Evolutionary conservation across 1,140 invertebrate genomes (phyloP).

Genomic region (Drosophila teissieri): DNA sequence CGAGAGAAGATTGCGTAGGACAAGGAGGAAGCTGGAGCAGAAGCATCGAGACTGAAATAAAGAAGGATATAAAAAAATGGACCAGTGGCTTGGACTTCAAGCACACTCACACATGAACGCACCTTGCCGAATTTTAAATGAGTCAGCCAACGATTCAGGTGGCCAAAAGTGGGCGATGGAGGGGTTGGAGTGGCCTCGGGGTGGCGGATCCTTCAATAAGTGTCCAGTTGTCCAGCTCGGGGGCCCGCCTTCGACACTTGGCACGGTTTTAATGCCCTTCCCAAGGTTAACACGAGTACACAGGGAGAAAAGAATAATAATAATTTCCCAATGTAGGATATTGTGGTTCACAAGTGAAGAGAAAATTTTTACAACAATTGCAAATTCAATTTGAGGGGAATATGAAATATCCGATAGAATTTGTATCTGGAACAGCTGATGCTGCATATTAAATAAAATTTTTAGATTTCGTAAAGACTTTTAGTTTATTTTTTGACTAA

Average conservation of each 20-base stretch:
- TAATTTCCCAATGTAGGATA: too few species aligned
- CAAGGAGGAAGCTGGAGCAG: constrained; percentile 19
- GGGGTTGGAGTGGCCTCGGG: background rate
- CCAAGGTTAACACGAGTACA: constrained; percentile 67
- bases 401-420: background rate
- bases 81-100: constrained; percentile 29
- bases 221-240: constrained; percentile 42
- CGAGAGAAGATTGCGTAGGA: constrained; percentile 9
- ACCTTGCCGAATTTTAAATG: constrained; percentile 71
- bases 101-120: constrained; percentile 31
- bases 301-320: constrained; percentile 21
- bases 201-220: constrained; percentile 49
- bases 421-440: too few species aligned
- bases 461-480: too few species aligned
- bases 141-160: constrained; percentile 26
- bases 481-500: too few species aligned
- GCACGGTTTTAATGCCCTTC: constrained; percentile 76
- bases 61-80: constrained; percentile 25
- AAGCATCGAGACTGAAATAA: constrained; percentile 16
- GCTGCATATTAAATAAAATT: too few species aligned
- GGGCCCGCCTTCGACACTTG: constrained; percentile 66
- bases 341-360: too few species aligned
- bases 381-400: background rate
- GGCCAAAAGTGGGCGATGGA: background rate
- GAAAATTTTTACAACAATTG: background rate